Base-by-base conservation (phyloP, 2,888 invertebrate genomes). In the Autographa gamma region DNA sequence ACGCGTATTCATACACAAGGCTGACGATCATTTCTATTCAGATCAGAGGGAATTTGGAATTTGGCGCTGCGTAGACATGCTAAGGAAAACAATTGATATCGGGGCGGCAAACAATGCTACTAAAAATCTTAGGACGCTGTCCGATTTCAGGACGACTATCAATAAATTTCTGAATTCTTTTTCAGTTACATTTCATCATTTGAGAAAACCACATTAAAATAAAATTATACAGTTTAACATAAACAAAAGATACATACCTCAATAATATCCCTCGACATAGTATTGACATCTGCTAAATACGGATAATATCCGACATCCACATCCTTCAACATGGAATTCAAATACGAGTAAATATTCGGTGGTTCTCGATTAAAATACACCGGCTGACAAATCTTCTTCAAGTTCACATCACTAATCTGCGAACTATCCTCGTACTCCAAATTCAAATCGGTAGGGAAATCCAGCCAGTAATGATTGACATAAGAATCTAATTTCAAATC, bases 391-490 rank as follows among this genome's bases (percentile, higher is more conserved):
- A 98, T 91, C 85, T 96, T 96, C 67, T 96, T 96, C 54, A 97
- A 90, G 77, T 97, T 96, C 0, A 90, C 91, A 2, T 96, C 95
- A 0, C 95, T 93, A 52, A 98, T 95, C 81, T 97, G 96, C 1
- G 96, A 95, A 0, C 90, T 91, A 9, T 90, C 91, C 3, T 91
- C 90, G 14, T 85, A 87, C 63, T 93, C 94, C 63, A 96, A 83
- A 19, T 89, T 87, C 79, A 96, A 97, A 13, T 97, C 92, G 2
- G 94, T 90, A 0, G 99, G 98, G 86, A 97, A 98, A 93, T 99
- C 99, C 77, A 98, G 93, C 96, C 98, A 97, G 89, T 99, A 99
- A 90, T 98, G 97, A 80, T 97, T 96, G 1, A 97, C 96, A 84
- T 98, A 99, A 34, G 96, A 93, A 1, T 96, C 94, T 68, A 98